These are phyloP conservation scores for Struthio camelus DNA, from an alignment of 2,113 vertebrate genomes.

Conservation along the genomic window DNA sequence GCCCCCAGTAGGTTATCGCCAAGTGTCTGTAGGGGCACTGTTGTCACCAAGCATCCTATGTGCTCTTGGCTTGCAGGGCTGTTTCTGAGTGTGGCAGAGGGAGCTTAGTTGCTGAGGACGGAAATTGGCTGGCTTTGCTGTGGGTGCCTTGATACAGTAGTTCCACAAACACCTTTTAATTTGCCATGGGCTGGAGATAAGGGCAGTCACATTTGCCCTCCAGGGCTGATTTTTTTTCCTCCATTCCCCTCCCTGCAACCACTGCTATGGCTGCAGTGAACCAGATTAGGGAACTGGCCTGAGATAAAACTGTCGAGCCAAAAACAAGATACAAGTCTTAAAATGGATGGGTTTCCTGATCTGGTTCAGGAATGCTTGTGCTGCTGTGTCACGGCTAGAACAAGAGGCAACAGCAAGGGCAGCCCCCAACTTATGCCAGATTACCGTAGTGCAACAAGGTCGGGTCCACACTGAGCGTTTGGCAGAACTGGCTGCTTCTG, in stretches of 20 bases:
- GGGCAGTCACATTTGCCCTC: neutral
- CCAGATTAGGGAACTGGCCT: neutral
- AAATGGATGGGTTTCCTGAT: fast-evolving
- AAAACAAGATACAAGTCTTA: neutral
- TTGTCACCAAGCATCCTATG: neutral
- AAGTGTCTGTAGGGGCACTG: neutral
- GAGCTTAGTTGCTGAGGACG: neutral
- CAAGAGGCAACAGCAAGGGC: neutral
- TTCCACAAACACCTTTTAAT: neutral
- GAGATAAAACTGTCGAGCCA: neutral
- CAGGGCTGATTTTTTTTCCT: neutral
- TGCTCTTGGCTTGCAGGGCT: neutral
- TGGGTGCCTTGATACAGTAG: fast-evolving
- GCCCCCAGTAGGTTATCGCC: neutral
- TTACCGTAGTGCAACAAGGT: neutral
- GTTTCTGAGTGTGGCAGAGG: neutral
- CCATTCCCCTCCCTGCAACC: neutral
- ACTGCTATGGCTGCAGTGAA: neutral
- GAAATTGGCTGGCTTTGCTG: neutral
- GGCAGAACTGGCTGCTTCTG: neutral
- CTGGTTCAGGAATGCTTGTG: neutral
- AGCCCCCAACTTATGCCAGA: neutral
- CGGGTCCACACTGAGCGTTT: neutral
- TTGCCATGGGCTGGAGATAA: neutral
- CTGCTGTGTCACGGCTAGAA: neutral